These are phyloP conservation scores for Phoxinus dragarum DNA, from an alignment of 2,797 vertebrate species.

Conservation along the genomic window DNA sequence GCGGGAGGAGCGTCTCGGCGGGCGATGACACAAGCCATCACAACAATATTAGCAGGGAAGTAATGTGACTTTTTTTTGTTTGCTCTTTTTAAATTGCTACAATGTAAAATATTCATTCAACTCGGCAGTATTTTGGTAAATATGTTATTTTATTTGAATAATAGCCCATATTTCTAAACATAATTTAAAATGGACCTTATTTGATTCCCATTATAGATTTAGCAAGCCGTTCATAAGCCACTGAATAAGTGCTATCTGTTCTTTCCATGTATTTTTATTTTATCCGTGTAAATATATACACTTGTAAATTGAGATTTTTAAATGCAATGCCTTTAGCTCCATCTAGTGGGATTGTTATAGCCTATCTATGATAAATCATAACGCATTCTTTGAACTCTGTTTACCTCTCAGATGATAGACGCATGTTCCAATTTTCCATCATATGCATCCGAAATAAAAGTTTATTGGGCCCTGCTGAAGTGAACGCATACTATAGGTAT, in stretches of 20 bases:
- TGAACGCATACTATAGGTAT: not conserved
- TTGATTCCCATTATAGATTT: not conserved
- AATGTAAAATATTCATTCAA: too few species aligned
- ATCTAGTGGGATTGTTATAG: constrained; percentile 25
- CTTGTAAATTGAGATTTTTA: not conserved
- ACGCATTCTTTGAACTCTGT: not conserved
- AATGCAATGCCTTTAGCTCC: constrained; percentile 25
- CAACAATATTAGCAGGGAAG: constrained; percentile 47
- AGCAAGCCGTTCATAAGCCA: not conserved
- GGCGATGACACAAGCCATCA: constrained; percentile 14
- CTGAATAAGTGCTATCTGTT: not conserved
- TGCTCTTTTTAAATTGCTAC: not conserved
- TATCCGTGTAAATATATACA: not conserved
- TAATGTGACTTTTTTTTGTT: not conserved
- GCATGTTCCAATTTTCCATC: not conserved
- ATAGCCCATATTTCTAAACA: not conserved
- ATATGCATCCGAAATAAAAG: not conserved
- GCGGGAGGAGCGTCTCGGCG: constrained; percentile 53
- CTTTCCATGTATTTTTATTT: not conserved
- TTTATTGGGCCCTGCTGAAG: not conserved
- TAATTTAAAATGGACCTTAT: not conserved
- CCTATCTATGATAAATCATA: not conserved
- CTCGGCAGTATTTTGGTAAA: not conserved
- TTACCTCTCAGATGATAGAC: not conserved
- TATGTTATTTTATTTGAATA: not conserved